Conservation (phyloP, 2,113 vertebrate genomes). For the Megaceryle torquata region DNA sequence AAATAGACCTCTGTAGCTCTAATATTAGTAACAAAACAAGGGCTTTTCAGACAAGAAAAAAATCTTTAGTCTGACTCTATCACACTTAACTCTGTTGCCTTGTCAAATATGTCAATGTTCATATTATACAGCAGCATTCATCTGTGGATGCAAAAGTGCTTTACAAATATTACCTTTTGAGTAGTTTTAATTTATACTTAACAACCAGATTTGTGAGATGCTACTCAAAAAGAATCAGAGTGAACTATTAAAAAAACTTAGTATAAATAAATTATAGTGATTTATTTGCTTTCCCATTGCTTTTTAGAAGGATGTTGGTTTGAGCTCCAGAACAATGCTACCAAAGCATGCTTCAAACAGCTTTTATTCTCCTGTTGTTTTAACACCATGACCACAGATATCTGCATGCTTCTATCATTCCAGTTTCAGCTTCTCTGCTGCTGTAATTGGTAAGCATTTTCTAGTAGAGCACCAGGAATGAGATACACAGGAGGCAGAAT, state of each 20-base stretch:
- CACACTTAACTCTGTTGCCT: constrained; percentile 65
- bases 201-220: constrained; percentile 24
- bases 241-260: constrained; percentile 40
- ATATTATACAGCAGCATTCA: constrained; percentile 46
- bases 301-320: not conserved
- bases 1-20: constrained; percentile 63
- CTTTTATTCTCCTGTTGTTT: constrained; percentile 12
- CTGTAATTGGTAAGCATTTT: not conserved
- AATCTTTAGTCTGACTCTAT: constrained; percentile 64
- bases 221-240: constrained; percentile 4
- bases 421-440: not conserved
- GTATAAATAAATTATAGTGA: constrained; percentile 48
- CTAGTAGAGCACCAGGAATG: not conserved
- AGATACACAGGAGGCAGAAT: not conserved
- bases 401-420: not conserved
- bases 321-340: not conserved
- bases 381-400: not conserved
- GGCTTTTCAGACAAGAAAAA: constrained; percentile 66
- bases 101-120: constrained; percentile 66
- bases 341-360: not conserved
- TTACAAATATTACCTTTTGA: constrained; percentile 45
- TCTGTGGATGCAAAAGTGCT: constrained; percentile 48
- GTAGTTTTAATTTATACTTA: constrained; percentile 59
- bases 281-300: constrained; percentile 29
- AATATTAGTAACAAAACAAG: constrained; percentile 71